Percentiles rank a stretch among this genome's conserved stretches.
Conservation (phyloP, 1,140 invertebrate genomes). For the Orius insidiosus region DNA sequence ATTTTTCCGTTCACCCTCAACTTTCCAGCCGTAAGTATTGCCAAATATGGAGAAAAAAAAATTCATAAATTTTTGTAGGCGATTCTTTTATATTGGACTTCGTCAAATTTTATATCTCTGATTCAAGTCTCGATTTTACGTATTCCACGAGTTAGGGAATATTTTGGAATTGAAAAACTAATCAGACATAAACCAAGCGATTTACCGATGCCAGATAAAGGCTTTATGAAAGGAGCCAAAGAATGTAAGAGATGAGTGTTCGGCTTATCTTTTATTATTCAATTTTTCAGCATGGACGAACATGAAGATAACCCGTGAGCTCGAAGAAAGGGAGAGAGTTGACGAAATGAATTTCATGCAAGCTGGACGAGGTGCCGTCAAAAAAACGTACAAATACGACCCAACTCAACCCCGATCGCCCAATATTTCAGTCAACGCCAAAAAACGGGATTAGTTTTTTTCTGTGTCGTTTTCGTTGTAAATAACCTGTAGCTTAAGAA, state of each 20-base stretch:
- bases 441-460: neutral
- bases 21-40: conserved; percentile 60
- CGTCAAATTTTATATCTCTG: conserved; percentile 77
- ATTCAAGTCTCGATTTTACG: conserved; percentile 62
- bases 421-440: neutral
- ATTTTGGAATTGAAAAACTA: conserved; percentile 58
- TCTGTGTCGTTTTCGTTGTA: neutral
- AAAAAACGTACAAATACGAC: conserved; percentile 74
- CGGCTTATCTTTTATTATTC: conserved; percentile 4
- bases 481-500: conserved; percentile 2
- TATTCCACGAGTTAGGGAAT: conserved; percentile 50
- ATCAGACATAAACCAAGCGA: conserved; percentile 35
- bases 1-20: conserved; percentile 74
- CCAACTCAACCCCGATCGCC: conserved; percentile 37
- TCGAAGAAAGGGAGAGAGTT: conserved; percentile 54
- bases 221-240: conserved; percentile 59
- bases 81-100: conserved; percentile 78
- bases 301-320: conserved; percentile 56
- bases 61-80: conserved; percentile 35
- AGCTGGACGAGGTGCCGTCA: conserved; percentile 66
- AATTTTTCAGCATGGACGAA: conserved; percentile 55
- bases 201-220: conserved; percentile 50
- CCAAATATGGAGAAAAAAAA: neutral
- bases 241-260: conserved; percentile 49
- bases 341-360: conserved; percentile 63